Conservation (phyloP, 2,888 invertebrate genomes). For the Cybosia mesomella region DNA sequence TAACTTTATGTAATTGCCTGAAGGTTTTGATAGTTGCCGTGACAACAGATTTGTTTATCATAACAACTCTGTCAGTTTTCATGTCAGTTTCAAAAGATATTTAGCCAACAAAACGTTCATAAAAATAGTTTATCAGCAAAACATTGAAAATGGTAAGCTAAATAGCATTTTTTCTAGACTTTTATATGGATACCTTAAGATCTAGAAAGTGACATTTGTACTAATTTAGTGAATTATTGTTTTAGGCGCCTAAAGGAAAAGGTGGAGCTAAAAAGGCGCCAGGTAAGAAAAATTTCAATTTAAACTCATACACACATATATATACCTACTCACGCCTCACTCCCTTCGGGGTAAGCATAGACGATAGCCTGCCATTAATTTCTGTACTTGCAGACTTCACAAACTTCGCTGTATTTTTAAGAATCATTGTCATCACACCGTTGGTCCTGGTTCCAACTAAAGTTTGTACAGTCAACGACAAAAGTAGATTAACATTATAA, state of each 20-base stretch:
- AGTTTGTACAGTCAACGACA: too few species aligned
- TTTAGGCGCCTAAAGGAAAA: constrained; percentile 79
- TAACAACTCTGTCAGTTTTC: constrained; percentile 37
- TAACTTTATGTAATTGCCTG: constrained; percentile 1
- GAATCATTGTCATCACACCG: too few species aligned
- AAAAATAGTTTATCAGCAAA: not conserved
- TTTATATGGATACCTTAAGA: not conserved
- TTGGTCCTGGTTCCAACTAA: too few species aligned
- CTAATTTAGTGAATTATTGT: constrained; percentile 28
- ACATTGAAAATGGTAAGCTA: constrained; percentile 36
- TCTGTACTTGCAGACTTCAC: too few species aligned
- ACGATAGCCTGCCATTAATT: not conserved
- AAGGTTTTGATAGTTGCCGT: constrained; percentile 40
- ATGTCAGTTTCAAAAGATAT: constrained; percentile 9
- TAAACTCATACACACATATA: constrained; percentile 3
- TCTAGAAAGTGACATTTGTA: not conserved
- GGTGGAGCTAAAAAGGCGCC: constrained; percentile 73
- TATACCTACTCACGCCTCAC: not conserved
- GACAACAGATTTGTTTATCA: constrained; percentile 42
- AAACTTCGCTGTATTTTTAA: too few species aligned
- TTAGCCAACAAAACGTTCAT: not conserved
- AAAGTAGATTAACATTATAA: too few species aligned
- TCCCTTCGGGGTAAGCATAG: not conserved
- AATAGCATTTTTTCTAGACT: not conserved
- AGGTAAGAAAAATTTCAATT: constrained; percentile 57